These are phyloP conservation scores for Thinocorus orbignyianus DNA, from an alignment of 2,113 vertebrate species.

Conservation along the genomic window DNA sequence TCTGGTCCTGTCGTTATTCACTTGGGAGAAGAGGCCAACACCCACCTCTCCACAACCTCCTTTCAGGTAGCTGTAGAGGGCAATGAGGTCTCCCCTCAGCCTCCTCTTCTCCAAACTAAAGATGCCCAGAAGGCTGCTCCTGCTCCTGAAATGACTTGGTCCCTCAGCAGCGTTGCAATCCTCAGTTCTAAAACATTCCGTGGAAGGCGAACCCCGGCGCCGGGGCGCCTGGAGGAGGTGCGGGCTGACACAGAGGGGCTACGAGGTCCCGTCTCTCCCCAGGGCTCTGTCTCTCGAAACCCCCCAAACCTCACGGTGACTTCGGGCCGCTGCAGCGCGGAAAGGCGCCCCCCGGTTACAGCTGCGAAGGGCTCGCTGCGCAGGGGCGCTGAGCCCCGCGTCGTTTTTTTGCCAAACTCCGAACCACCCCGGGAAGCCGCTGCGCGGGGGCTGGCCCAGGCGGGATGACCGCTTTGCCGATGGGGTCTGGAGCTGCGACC, in stretches of 20 bases:
- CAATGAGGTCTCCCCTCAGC: no score
- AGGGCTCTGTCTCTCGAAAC: background rate
- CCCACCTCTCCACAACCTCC: no score
- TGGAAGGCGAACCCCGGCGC: rapidly evolving
- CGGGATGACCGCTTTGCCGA: background rate
- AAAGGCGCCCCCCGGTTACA: background rate
- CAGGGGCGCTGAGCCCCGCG: background rate
- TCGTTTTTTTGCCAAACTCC: background rate
- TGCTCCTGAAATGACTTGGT: rapidly evolving
- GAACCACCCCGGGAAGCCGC: rapidly evolving
- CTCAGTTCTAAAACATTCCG: rapidly evolving
- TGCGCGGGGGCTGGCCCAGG: background rate
- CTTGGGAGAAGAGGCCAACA: no score
- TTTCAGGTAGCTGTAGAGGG: no score
- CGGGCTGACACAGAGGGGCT: no score
- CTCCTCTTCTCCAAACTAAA: no score
- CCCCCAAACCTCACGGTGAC: background rate
- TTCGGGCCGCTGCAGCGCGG: background rate
- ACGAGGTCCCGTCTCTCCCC: no score
- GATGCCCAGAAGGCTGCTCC: background rate
- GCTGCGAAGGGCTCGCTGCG: background rate
- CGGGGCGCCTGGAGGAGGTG: rapidly evolving
- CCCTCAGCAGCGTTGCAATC: rapidly evolving
- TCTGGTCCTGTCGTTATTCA: no score
- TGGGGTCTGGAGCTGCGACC: background rate